Base-by-base conservation (phyloP, 2,888 invertebrate species). In the Epinotia bilunana region DNA sequence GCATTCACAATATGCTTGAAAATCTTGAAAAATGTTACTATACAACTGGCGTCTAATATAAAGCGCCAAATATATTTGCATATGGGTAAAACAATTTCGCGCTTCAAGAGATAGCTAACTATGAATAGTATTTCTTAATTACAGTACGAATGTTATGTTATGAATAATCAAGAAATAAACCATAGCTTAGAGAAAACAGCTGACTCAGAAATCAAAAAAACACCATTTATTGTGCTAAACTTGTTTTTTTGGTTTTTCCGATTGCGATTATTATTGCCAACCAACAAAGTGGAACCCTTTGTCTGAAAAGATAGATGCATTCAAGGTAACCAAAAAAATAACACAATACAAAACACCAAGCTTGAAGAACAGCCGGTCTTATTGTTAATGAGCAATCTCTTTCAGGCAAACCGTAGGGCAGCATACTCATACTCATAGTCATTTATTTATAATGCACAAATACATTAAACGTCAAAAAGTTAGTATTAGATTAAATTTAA, bases 51-150 rank as follows among this genome's bases (percentile, higher is more conserved):
- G 16, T 49, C n/a, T 53, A 1, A 53, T n/a, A 53, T n/a, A n/a
- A 53, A 53, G 20, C 57, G 20, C 12, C 20, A 20, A 57, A 57
- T 18, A 20, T 57, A 68, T 69, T 69, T 28, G 60, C 58, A 46
- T 69, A 58, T 5, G 57, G 16, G 43, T 28, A 16, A n/a, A 46
- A 60, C 28, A 12, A 46, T 43, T 68, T 64, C 16, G 6, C 9
- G 58, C 39, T 58, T 69, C 69, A 65, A 65, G 60, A 72, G 69
- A 60, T 57, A 46, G 43, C 49, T 58, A 49, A 65, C 58, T 49
- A 33, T 33, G 58, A 72, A 57, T 72, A 20, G 20, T 60, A 64
- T 73, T 53, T 46, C 72, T 65, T 65, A 65, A 73, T 73, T 60
- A 60, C 65, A 7, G 65, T 49, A 49, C 11, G 49, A 60, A 65